These are phyloP conservation scores for Galleria mellonella DNA, from an alignment of 1,140 invertebrate genomes.

Conservation along the genomic window DNA sequence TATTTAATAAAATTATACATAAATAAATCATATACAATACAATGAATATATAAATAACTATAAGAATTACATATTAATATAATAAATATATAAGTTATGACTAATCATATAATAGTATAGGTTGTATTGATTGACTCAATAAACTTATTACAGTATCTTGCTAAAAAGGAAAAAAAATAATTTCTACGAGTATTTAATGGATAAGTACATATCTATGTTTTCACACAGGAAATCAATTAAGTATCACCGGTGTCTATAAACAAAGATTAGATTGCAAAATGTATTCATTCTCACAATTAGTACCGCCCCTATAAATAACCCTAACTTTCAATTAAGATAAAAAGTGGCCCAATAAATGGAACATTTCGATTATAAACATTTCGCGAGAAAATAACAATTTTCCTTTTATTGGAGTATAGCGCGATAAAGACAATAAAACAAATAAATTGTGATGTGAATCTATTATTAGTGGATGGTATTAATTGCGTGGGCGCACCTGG, in stretches of 20 bases:
- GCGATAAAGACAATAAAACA: slow-evolving; percentile 48
- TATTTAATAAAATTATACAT: too few species aligned
- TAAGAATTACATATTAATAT: too few species aligned
- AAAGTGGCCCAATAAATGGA: slow-evolving; percentile 30
- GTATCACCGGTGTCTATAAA: slow-evolving; percentile 26
- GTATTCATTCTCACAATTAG: slow-evolving; percentile 43
- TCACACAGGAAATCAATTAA: slow-evolving; percentile 42
- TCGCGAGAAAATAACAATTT: slow-evolving; percentile 27
- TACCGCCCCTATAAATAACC: slow-evolving; percentile 20
- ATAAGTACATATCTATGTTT: background rate
- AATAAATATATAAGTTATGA: too few species aligned
- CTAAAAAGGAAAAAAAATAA: too few species aligned
- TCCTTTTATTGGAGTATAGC: slow-evolving; percentile 10
- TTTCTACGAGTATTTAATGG: too few species aligned
- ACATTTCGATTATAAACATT: slow-evolving; percentile 25
- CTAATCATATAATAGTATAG: too few species aligned
- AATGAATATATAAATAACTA: too few species aligned
- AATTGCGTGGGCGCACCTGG: slow-evolving; percentile 64
- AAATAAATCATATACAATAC: too few species aligned
- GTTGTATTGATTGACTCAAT: too few species aligned
- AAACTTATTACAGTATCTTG: too few species aligned
- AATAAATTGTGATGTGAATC: slow-evolving; percentile 53
- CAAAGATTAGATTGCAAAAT: slow-evolving; percentile 43
- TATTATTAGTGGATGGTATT: slow-evolving; percentile 62
- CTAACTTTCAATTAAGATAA: slow-evolving; percentile 57